Evolutionary conservation across 2,888 invertebrate species (phyloP).

Genomic region (Marasmarcha lunaedactyla): DNA sequence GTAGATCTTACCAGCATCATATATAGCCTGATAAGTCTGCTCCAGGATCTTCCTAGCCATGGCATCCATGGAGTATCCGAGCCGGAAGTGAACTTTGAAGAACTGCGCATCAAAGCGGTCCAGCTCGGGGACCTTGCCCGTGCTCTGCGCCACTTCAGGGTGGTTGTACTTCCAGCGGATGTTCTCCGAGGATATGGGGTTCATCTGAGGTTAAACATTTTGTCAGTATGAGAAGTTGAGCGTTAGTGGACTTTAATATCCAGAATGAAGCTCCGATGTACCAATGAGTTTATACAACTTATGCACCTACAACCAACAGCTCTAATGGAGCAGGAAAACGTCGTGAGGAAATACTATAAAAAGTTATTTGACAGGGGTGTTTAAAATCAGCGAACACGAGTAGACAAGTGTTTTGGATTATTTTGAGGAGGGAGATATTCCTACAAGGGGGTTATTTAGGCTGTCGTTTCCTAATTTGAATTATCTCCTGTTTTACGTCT

Average conservation of each 20-base stretch:
- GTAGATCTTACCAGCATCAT: slow-evolving; percentile 76
- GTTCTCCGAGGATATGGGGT: slow-evolving; percentile 73
- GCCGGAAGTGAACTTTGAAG: slow-evolving; percentile 76
- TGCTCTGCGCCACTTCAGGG: slow-evolving; percentile 63
- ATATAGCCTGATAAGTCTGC: slow-evolving; percentile 77
- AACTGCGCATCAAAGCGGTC: slow-evolving; percentile 77
- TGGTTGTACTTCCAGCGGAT: slow-evolving; percentile 38
- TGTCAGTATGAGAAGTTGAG: background rate
- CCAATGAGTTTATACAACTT: too few species aligned
- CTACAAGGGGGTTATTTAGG: too few species aligned
- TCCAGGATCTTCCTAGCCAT: slow-evolving; percentile 79
- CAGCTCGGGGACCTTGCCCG: slow-evolving; percentile 73
- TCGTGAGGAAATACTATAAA: too few species aligned
- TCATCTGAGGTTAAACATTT: slow-evolving; percentile 28
- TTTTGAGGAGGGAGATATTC: too few species aligned
- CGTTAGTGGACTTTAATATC: background rate
- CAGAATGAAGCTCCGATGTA: slow-evolving; percentile 6
- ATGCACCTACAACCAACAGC: background rate
- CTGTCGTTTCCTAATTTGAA: too few species aligned
- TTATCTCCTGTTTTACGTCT: too few species aligned
- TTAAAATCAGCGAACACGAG: too few species aligned
- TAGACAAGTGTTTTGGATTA: too few species aligned
- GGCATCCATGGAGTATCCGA: slow-evolving; percentile 49
- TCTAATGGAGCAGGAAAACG: too few species aligned
- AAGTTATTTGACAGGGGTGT: too few species aligned